Evolutionary conservation across 2,888 invertebrate species (phyloP), one percentile per base, ranked within the genome.

Genomic region (Zootermopsis nevadensis): DNA sequence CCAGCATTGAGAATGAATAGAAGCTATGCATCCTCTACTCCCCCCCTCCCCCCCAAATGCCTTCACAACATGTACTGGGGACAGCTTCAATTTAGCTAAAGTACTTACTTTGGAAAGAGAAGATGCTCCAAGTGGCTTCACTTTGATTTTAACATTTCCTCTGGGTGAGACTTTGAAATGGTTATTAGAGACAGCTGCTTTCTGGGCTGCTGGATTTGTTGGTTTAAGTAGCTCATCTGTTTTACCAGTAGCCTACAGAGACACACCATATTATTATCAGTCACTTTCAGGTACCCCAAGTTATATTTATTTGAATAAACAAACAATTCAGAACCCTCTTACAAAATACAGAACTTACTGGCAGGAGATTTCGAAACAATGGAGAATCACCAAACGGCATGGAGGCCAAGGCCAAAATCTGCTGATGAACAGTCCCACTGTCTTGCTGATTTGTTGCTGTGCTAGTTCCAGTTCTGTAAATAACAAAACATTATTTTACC

Each of bases 301-400:
- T 48, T 48, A 48, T 48, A 19, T 48, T 19, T 19, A 15, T 48
- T 19, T 15, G 19, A 48, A 48, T 48, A 12, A 48, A 48, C 12
- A 38, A 38, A 10, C 38, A 38, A 4, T 38, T 38, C 10, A 38
- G 38, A 38, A 38, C 10, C 38, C 15, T 48, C 3, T 19, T 0
- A 48, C 15, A 19, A 6, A 60, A 60, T 27, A 60, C 7, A 60
- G 2, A 80, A 87, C 87, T 88, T 87, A 90, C 90, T 4, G 90
- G 90, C 30, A 90, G 85, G 0, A 96, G 88, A 87, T 96, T 95
- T 87, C 95, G 95, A 89, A 96, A 94, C 0, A 98, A 92, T 0
- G 96, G 95, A 55, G 95, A 95, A 88, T 97, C 96, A 0, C 98
- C 97, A 88, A 96, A 98, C 0, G 98, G 98, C 0, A 95, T 92